These are phyloP conservation scores for Hydrochoerus hydrochaeris DNA, from an alignment of 2,113 vertebrate species.

Conservation along the genomic window DNA sequence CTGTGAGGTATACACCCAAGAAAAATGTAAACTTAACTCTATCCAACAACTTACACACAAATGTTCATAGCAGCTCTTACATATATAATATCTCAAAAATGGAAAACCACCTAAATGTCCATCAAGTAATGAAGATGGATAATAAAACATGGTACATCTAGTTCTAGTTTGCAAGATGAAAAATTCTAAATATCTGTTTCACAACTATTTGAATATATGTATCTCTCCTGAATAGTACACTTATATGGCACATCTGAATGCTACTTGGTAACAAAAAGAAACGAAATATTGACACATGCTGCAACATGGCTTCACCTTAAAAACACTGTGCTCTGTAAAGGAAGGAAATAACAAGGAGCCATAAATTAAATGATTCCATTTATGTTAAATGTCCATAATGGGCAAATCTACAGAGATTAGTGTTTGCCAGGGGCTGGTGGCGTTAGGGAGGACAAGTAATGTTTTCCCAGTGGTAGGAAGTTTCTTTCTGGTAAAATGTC, in stretches of 20 bases:
- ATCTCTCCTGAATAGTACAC: not conserved
- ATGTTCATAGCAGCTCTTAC: not conserved
- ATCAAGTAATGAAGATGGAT: not conserved
- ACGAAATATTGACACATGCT: not conserved
- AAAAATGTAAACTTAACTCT: not conserved
- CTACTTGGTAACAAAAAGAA: not conserved
- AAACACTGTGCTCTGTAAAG: not conserved
- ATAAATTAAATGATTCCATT: not conserved
- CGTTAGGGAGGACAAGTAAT: not conserved
- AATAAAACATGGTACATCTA: not conserved
- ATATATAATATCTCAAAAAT: not conserved
- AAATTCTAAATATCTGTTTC: not conserved
- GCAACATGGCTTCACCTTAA: not conserved
- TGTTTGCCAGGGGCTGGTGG: not conserved
- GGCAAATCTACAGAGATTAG: not conserved
- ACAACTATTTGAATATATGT: not conserved
- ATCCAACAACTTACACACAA: not conserved
- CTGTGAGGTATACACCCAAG: not conserved
- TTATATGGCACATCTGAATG: not conserved
- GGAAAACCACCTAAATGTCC: not conserved
- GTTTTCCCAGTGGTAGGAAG: not conserved
- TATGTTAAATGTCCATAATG: not conserved
- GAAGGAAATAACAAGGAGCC: not conserved
- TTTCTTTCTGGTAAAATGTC: conserved; percentile 4
- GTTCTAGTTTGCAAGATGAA: not conserved